Evolutionary conservation across 2,113 vertebrate species (phyloP), one percentile per base, ranked within the genome.

Genomic region (Chaetodon trifascialis): DNA sequence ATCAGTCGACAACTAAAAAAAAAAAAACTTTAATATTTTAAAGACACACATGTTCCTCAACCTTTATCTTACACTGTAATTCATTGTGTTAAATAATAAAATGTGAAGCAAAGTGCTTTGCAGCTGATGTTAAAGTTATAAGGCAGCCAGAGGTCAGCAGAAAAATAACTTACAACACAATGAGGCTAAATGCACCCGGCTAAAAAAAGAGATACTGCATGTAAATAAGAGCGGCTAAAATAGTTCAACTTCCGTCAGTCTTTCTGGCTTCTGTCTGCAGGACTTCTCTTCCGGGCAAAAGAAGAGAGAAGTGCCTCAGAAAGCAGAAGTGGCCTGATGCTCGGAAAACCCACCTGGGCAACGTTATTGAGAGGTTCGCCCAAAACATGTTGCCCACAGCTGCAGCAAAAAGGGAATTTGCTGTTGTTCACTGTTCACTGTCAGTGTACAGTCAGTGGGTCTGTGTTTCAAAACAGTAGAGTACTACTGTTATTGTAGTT

Each of bases 241-340:
- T 85, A 92, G 82, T 70, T 73, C 47, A 30, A 77, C 80, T 86
- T 89, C 85, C 59, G 73, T 23, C 74, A 65, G 67, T 34, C 44
- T 80, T 65, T 76, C 25, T 73, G 34, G 19, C 0, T 56, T 81
- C 67, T 82, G 74, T 72, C 73, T 64, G 82, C 73, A 63, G 81
- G 87, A 92, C 89, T 91, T 92, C 90, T 93, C 85, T 86, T 91
- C 83, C 66, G 56, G 56, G 83, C 82, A 92, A 73, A 47, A 80
- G 79, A 93, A 94, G 86, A 90, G 88, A 93, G 94, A 95, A 95
- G 94, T 95, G 49, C 66, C 17, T 30, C 46, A 68, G 88, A 95
- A 95, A 95, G 94, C 91, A 95, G 94, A 95, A 95, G 92, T 87
- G 46, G 82, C 46, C 72, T 14, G 23, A 77, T 74, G 69, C 59